A percentile compares a stretch with the other conserved stretches of the same genome.
phyloP scores from a whole-genome alignment of 2,888 invertebrate species.

The Parelbella ahira region DNA sequence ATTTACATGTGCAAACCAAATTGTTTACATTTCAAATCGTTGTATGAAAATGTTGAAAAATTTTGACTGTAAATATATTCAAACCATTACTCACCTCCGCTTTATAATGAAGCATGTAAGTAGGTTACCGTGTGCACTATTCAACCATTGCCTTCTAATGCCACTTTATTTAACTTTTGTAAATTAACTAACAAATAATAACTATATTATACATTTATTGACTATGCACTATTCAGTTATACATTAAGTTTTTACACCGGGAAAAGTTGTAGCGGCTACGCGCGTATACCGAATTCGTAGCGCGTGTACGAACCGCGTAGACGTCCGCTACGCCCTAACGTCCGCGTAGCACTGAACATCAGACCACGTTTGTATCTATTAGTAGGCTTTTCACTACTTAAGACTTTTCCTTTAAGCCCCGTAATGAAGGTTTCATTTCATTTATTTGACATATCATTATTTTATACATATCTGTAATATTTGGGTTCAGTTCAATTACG shows the following conservation, averaged over 20 bases:
- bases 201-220: not conserved
- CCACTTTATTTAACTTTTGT: constrained; percentile 2
- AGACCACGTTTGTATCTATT: constrained; percentile 39
- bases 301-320: constrained; percentile 39
- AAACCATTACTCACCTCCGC: constrained; percentile 22
- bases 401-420: too few species aligned
- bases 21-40: too few species aligned
- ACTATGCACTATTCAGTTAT: constrained; percentile 8
- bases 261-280: constrained; percentile 20
- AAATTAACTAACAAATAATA: not conserved
- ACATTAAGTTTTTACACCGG: constrained; percentile 15
- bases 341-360: constrained; percentile 33
- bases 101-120: constrained; percentile 25
- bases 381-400: constrained; percentile 45
- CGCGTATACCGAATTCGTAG: constrained; percentile 13
- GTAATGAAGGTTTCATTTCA: too few species aligned
- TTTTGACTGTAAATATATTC: constrained; percentile 10
- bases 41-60: constrained; percentile 8
- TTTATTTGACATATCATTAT: too few species aligned
- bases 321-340: constrained; percentile 41
- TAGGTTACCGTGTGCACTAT: constrained; percentile 24
- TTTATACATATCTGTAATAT: too few species aligned
- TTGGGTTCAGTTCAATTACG: too few species aligned
- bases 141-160: constrained; percentile 17
- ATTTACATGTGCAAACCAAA: too few species aligned